Evolutionary conservation across 2,797 vertebrate species (phyloP).

Genomic region (Tenualosa ilisha): DNA sequence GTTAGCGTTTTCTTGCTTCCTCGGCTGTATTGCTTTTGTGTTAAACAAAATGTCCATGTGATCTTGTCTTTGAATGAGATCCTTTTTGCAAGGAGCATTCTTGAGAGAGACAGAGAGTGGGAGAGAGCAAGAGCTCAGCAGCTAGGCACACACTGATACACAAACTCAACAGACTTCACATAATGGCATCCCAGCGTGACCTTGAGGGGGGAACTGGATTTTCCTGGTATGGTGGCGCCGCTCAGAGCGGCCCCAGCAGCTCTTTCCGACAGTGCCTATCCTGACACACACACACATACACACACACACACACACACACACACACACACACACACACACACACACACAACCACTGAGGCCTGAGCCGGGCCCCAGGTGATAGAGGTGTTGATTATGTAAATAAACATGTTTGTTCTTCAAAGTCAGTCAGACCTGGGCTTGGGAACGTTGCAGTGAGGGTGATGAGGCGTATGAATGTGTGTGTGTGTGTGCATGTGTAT

Average conservation of each 20-base stretch:
- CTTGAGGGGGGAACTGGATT: slow-evolving; percentile 66
- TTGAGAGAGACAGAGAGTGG: not conserved
- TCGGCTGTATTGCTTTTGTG: slow-evolving; percentile 16
- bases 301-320: not conserved
- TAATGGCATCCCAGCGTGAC: slow-evolving; percentile 61
- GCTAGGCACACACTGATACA: slow-evolving; percentile 15
- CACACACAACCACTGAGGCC: slow-evolving; percentile 30
- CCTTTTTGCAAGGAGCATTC: slow-evolving; percentile 31
- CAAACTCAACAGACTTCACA: slow-evolving; percentile 41
- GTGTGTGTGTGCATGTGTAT: not conserved
- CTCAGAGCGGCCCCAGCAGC: slow-evolving; percentile 44
- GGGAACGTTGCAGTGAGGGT: not conserved
- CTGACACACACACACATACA: slow-evolving; percentile 40
- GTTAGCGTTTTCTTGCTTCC: slow-evolving; percentile 16
- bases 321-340: not conserved
- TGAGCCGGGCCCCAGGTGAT: slow-evolving; percentile 65
- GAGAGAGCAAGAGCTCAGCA: slow-evolving; percentile 54
- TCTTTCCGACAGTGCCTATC: slow-evolving; percentile 59
- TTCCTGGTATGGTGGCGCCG: slow-evolving; percentile 66
- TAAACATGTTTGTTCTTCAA: slow-evolving; percentile 73
- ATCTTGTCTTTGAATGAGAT: slow-evolving; percentile 44
- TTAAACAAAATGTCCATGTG: slow-evolving; percentile 18
- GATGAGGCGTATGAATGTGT: not conserved
- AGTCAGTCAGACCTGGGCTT: slow-evolving; percentile 34
- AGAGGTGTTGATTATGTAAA: slow-evolving; percentile 72